phyloP scores from a whole-genome alignment of 2,113 vertebrate genomes.

The Typhlomys cinereus region DNA sequence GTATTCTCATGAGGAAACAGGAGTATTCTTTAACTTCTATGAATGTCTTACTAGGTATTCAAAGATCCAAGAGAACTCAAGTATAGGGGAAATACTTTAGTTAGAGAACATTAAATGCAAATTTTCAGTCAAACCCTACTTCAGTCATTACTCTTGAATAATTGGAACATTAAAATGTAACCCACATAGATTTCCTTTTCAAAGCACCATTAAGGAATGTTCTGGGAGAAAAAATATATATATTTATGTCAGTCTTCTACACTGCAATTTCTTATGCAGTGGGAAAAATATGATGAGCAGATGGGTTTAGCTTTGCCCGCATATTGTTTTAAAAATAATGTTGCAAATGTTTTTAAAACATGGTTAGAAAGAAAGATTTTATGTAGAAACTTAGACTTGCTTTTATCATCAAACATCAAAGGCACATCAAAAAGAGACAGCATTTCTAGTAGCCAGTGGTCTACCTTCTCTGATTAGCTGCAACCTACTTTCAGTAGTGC shows the following conservation, averaged over 20 bases:
- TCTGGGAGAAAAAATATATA: background rate
- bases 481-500: background rate
- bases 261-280: background rate
- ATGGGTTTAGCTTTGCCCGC: background rate
- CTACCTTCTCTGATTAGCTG: background rate
- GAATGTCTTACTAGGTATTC: background rate
- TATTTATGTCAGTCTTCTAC: background rate
- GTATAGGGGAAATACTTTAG: background rate
- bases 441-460: background rate
- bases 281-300: conserved; percentile 2
- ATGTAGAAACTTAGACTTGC: background rate
- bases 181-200: background rate
- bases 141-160: background rate
- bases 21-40: background rate
- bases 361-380: background rate
- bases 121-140: background rate
- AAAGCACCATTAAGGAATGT: background rate
- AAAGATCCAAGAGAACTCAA: background rate
- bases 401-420: background rate
- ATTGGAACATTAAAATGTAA: background rate
- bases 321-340: background rate
- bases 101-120: background rate
- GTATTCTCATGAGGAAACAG: background rate
- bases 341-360: conserved; percentile 22
- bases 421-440: background rate